Evolutionary conservation across 2,113 vertebrate species (phyloP).

Genomic region (Nipponia nippon): DNA sequence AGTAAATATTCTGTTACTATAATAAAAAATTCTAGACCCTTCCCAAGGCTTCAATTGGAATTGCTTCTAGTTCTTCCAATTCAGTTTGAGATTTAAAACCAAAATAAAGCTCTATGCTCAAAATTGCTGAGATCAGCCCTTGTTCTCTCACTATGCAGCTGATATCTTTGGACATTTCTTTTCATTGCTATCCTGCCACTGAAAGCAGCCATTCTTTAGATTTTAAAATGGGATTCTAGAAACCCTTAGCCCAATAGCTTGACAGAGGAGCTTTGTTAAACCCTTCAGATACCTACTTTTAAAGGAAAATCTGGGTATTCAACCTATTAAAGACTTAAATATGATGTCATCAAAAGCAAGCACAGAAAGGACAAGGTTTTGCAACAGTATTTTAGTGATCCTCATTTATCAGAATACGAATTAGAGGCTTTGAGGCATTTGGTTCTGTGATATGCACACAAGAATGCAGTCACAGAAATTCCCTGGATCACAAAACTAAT

Average conservation of each 20-base stretch:
- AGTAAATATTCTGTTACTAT: not conserved
- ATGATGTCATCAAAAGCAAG: slow-evolving; percentile 32
- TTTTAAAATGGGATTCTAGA: slow-evolving; percentile 27
- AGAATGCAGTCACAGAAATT: slow-evolving; percentile 23
- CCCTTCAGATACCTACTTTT: slow-evolving; percentile 26
- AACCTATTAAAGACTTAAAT: slow-evolving; percentile 27
- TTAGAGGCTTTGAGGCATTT: slow-evolving; percentile 18
- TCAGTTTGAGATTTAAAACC: not conserved
- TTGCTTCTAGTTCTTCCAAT: not conserved
- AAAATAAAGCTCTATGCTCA: slow-evolving; percentile 1
- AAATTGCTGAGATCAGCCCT: slow-evolving; percentile 22
- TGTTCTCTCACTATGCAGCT: slow-evolving; percentile 47
- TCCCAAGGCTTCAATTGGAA: not conserved
- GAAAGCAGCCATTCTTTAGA: slow-evolving; percentile 57
- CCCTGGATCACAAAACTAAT: slow-evolving; percentile 57
- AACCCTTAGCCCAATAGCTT: not conserved
- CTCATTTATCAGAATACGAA: slow-evolving; percentile 11
- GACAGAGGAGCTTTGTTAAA: slow-evolving; percentile 59
- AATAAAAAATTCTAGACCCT: not conserved
- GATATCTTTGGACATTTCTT: slow-evolving; percentile 34
- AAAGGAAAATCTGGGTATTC: slow-evolving; percentile 22
- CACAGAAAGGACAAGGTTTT: not conserved
- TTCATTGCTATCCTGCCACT: slow-evolving; percentile 37
- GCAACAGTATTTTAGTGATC: not conserved
- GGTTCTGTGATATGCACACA: not conserved